Conservation (phyloP, 2,797 vertebrate species). For the Artibeus lituratus region DNA sequence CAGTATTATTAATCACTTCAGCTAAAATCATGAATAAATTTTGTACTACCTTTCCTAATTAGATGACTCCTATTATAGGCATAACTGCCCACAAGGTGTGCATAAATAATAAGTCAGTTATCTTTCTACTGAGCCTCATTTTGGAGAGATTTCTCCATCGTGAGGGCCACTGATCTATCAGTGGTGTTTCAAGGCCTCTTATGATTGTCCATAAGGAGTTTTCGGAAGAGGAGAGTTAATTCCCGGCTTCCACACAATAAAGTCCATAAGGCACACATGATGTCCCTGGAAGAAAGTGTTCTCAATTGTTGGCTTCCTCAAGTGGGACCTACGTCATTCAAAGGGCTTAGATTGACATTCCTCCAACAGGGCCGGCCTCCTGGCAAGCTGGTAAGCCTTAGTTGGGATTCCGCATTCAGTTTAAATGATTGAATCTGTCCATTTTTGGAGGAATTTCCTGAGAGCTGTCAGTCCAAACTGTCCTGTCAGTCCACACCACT, state of each 20-base stretch:
- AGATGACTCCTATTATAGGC: not conserved
- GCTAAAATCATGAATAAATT: not conserved
- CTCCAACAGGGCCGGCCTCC: not conserved
- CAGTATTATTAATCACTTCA: not conserved
- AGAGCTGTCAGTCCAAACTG: not conserved
- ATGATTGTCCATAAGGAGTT: not conserved
- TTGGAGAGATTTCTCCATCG: not conserved
- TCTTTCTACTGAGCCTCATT: not conserved
- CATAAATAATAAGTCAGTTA: not conserved
- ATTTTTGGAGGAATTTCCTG: not conserved
- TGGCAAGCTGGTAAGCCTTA: not conserved
- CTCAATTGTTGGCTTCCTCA: not conserved
- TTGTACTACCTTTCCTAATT: not conserved
- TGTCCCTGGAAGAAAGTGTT: not conserved
- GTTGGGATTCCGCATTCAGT: not conserved
- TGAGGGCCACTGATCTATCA: not conserved
- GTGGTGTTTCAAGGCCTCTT: not conserved
- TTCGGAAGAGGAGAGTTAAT: not conserved
- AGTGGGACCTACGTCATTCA: not conserved
- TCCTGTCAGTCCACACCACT: not conserved
- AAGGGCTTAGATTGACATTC: not conserved
- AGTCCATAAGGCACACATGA: not conserved
- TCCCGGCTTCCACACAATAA: not conserved
- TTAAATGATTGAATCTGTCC: not conserved
- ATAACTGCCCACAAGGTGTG: not conserved